These are phyloP conservation scores for Muntiacus muntjak DNA, from an alignment of 2,113 vertebrate genomes.

Conservation along the genomic window DNA sequence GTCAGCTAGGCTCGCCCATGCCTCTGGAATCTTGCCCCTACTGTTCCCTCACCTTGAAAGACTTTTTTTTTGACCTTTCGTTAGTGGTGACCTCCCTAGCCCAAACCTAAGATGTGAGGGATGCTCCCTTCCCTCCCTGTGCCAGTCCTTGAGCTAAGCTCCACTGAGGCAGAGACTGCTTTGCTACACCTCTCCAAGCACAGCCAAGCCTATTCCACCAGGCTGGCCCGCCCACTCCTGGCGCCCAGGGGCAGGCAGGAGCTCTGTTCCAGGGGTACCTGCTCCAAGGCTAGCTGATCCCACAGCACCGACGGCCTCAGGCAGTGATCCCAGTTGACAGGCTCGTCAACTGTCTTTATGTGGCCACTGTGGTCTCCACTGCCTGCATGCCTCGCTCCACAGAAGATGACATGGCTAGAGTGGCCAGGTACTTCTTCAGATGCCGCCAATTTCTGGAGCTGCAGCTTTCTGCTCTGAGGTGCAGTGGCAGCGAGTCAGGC, in stretches of 20 bases:
- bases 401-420: neutral
- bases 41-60: neutral
- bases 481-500: neutral
- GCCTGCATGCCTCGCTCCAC: neutral
- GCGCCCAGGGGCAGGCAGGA: neutral
- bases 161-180: neutral
- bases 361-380: neutral
- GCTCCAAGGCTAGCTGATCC: neutral
- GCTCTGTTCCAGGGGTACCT: neutral
- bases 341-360: neutral
- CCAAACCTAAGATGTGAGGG: neutral
- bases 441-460: rapidly evolving
- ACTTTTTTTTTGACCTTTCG: neutral
- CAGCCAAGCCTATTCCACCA: neutral
- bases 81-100: neutral
- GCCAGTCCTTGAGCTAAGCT: neutral
- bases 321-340: neutral
- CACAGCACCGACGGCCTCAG: neutral
- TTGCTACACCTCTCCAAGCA: neutral
- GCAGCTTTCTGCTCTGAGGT: neutral
- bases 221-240: neutral
- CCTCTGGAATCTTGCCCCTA: neutral
- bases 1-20: neutral
- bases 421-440: neutral
- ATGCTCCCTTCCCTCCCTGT: neutral